A percentile compares a stretch with the other conserved stretches of the same genome.
phyloP scores from a whole-genome alignment of 2,888 invertebrate species.

The Macroteleia sp. region DNA sequence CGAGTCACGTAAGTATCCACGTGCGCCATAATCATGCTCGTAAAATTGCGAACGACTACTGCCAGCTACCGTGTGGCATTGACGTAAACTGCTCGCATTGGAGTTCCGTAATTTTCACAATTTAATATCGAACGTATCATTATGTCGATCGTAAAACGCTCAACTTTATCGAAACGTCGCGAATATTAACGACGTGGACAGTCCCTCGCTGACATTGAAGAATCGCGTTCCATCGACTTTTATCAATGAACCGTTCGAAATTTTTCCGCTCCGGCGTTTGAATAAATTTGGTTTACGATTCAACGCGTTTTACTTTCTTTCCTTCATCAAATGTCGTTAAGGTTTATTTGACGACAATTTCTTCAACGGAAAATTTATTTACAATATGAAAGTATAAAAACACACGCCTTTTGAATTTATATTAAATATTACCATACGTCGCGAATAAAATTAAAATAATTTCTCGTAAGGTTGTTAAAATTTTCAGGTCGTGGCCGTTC shows the following conservation, averaged over 20 bases:
- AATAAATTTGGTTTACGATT: too few relatives aligned
- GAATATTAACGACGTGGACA: conserved; percentile 31
- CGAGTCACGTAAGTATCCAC: conserved; percentile 55
- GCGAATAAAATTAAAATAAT: conserved; percentile 51
- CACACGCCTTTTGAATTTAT: too few relatives aligned
- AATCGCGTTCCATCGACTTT: background rate
- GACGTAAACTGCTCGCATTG: conserved; percentile 37
- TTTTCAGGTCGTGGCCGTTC: conserved; percentile 17
- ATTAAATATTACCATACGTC: too few relatives aligned
- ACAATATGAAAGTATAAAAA: too few relatives aligned
- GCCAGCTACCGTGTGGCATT: conserved; percentile 51
- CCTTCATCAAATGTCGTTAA: too few relatives aligned
- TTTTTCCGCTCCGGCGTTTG: conserved; percentile 9
- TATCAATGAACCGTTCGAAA: conserved; percentile 11
- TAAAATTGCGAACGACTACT: conserved; percentile 46
- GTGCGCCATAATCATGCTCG: conserved; percentile 59
- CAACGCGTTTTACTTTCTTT: too few relatives aligned
- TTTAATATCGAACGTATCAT: conserved; percentile 48
- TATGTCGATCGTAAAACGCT: conserved; percentile 37
- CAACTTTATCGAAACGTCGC: conserved; percentile 45
- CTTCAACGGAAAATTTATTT: too few relatives aligned
- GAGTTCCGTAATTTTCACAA: conserved; percentile 56
- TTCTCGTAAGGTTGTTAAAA: conserved; percentile 18
- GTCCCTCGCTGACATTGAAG: conserved; percentile 21
- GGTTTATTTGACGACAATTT: too few relatives aligned